Percentiles rank a stretch among this genome's conserved stretches.
Evolutionary conservation across 2,797 vertebrate species (phyloP).

Genomic region (Poeciliopsis paucimaculata): DNA sequence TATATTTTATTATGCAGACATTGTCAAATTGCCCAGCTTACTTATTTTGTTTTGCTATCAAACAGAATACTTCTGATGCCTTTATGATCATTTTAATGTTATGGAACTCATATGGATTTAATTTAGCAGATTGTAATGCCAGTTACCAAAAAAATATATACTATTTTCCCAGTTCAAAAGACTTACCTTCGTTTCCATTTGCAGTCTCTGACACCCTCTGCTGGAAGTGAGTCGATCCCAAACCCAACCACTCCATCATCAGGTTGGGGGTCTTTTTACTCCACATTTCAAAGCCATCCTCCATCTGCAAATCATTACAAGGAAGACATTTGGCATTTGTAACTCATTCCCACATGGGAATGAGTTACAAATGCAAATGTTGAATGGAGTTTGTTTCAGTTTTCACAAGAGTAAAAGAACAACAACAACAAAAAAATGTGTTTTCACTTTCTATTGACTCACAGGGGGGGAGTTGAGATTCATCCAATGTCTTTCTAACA

Average conservation of each 20-base stretch:
- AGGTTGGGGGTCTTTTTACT: conserved; percentile 59
- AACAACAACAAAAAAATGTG: not conserved
- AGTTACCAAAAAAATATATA: not conserved
- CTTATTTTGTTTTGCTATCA: not conserved
- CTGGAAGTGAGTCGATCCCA: conserved; percentile 74
- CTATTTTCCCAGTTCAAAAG: not conserved
- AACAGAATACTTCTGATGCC: not conserved
- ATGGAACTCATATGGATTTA: conserved; percentile 2
- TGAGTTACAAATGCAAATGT: too few relatives aligned
- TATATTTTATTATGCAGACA: not conserved
- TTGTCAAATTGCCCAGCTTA: not conserved
- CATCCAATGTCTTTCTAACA: conserved; percentile 81
- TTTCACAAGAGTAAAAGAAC: not conserved
- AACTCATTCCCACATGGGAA: not conserved
- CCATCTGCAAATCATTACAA: conserved; percentile 64
- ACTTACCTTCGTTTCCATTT: conserved; percentile 76
- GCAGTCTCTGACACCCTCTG: conserved; percentile 63
- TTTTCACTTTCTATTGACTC: conserved; percentile 41
- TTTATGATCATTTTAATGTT: not conserved
- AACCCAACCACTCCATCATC: conserved; percentile 90
- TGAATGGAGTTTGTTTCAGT: not conserved
- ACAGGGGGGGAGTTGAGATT: conserved; percentile 73
- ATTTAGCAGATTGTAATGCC: not conserved
- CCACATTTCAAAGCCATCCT: conserved; percentile 50
- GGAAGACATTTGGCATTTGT: conserved; percentile 7